Evolutionary conservation across 2,888 invertebrate species (phyloP).

Genomic region (Nomada flava): DNA sequence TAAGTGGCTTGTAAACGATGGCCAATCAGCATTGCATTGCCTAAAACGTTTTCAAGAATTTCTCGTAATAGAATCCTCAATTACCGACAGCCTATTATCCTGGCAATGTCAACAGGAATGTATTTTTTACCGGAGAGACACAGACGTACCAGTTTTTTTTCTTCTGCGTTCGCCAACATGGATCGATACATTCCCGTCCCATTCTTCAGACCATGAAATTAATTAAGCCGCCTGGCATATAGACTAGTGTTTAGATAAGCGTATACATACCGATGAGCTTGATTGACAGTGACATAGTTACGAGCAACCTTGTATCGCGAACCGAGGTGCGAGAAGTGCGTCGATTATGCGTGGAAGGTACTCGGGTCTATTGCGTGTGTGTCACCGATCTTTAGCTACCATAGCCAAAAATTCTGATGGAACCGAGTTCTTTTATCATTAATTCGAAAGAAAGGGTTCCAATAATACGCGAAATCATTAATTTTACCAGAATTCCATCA

Average conservation of each 20-base stretch:
- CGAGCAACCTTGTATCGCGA: slow-evolving; percentile 76
- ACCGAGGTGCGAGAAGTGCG: slow-evolving; percentile 69
- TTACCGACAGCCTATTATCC: neutral
- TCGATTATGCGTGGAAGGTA: slow-evolving; percentile 64
- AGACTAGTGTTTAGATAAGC: slow-evolving; percentile 77
- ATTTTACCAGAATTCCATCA: too few relatives aligned
- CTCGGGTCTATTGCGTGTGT: slow-evolving; percentile 49
- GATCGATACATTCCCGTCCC: slow-evolving; percentile 23
- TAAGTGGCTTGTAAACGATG: slow-evolving; percentile 3
- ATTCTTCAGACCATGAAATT: slow-evolving; percentile 70
- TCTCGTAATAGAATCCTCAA: slow-evolving; percentile 1
- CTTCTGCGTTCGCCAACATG: slow-evolving; percentile 1
- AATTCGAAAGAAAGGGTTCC: neutral
- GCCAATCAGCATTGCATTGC: neutral
- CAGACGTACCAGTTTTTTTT: neutral
- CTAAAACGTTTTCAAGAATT: neutral
- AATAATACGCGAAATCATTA: too few relatives aligned
- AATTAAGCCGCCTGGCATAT: slow-evolving; percentile 73
- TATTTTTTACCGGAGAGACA: neutral
- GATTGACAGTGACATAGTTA: slow-evolving; percentile 83
- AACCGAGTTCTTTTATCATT: neutral
- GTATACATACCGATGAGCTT: slow-evolving; percentile 81
- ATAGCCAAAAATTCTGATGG: slow-evolving; percentile 43
- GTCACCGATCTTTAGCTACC: slow-evolving; percentile 20
- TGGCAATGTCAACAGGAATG: slow-evolving; percentile 4